phyloP scores from a whole-genome alignment of 2,113 vertebrate genomes.

The Epinephelus fuscoguttatus region DNA sequence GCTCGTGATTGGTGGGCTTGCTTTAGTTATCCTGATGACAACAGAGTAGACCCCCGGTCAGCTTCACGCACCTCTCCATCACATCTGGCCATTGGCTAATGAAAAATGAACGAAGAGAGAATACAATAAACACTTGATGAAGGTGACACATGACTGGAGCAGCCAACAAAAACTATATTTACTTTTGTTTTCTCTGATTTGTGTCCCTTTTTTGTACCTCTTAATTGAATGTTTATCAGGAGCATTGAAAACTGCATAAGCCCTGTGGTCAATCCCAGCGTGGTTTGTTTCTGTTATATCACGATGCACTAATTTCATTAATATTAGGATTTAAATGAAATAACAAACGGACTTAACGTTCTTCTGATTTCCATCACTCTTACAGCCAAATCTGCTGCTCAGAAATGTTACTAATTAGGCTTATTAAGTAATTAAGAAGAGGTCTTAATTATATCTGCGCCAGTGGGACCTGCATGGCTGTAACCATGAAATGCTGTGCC shows the following conservation, averaged over 20 bases:
- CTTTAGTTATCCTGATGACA: slow-evolving; percentile 88
- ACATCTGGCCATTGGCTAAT: slow-evolving; percentile 72
- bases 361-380: slow-evolving; percentile 79
- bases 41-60: slow-evolving; percentile 82
- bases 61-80: slow-evolving; percentile 64
- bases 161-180: slow-evolving; percentile 22
- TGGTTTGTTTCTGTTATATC: slow-evolving; percentile 71
- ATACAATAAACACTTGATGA: slow-evolving; percentile 35
- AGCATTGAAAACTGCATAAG: slow-evolving; percentile 61
- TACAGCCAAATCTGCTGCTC: slow-evolving; percentile 75
- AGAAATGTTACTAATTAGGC: slow-evolving; percentile 83
- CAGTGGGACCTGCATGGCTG: slow-evolving; percentile 78
- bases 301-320: slow-evolving; percentile 80
- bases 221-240: slow-evolving; percentile 76
- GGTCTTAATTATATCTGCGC: slow-evolving; percentile 84
- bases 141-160: slow-evolving; percentile 15
- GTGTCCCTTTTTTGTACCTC: slow-evolving; percentile 35
- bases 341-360: slow-evolving; percentile 81
- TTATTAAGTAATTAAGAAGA: slow-evolving; percentile 87
- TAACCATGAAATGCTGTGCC: slow-evolving; percentile 73
- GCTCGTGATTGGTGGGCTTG: slow-evolving; percentile 88
- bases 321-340: slow-evolving; percentile 78
- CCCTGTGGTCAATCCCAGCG: slow-evolving; percentile 75
- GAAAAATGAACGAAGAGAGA: slow-evolving; percentile 39
- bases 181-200: slow-evolving; percentile 34